Conservation (phyloP, 2,888 invertebrate genomes). For the Atherix ibis region DNA sequence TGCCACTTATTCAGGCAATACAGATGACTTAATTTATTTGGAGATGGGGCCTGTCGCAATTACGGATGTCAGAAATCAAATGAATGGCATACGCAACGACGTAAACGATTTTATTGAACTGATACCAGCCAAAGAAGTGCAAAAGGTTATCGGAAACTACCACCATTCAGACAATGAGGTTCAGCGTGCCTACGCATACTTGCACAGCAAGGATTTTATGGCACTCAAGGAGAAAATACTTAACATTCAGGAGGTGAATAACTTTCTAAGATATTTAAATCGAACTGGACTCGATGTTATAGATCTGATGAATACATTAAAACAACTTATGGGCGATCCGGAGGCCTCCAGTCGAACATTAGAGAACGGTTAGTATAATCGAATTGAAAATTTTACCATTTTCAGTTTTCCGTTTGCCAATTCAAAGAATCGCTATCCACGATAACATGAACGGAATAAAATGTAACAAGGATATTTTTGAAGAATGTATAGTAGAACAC, state of each 20-base stretch:
- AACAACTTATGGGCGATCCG: constrained; percentile 16
- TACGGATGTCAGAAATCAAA: constrained; percentile 5
- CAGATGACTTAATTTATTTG: constrained; percentile 10
- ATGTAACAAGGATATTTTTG: no score
- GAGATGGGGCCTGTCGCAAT: constrained; percentile 6
- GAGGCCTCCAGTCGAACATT: constrained; percentile 7
- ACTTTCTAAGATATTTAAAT: constrained; percentile 24
- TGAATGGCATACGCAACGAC: constrained; percentile 18
- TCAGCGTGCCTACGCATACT: constrained; percentile 22
- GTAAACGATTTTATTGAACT: constrained; percentile 25
- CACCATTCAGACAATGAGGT: constrained; percentile 26
- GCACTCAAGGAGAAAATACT: constrained; percentile 20
- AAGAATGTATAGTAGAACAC: no score
- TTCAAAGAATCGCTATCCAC: no score
- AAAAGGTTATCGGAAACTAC: constrained; percentile 21
- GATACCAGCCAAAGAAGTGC: constrained; percentile 23
- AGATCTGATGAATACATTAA: constrained; percentile 17
- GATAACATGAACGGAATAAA: no score
- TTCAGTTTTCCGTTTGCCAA: no score
- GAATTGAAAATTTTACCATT: no score
- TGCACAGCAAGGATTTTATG: constrained; percentile 20
- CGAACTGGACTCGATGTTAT: constrained; percentile 26
- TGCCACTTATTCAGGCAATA: no score
- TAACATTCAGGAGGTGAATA: constrained; percentile 22
- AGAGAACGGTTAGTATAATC: constrained; percentile 5